Evolutionary conservation across 2,888 invertebrate genomes (phyloP), one percentile per base, ranked within the genome.

Genomic region (Idaea aversata): DNA sequence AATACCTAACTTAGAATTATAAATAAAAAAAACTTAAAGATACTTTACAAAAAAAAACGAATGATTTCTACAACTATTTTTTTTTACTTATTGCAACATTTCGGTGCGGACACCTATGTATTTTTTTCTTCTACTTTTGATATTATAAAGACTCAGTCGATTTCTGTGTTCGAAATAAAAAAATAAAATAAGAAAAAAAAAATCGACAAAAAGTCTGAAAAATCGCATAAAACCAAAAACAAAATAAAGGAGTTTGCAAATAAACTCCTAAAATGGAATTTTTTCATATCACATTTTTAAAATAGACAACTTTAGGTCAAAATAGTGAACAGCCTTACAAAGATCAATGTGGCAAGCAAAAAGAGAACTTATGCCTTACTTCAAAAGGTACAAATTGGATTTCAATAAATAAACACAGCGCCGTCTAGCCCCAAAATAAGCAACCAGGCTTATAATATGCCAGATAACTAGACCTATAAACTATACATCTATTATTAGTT

Each of bases 41-140:
- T 78, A 70, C 80, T 81, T 84, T 86, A 88, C 81, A 88, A 80
- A 85, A 84, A n/a, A 82, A 77, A 70, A 63, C 65, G 73, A 67
- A 66, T 80, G 75, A 36, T 36, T 59, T 63, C 65, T 72, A 67
- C 72, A 72, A 67, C 70, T 74, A 77, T 70, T 68, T 69, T 75
- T 73, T 63, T 67, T 82, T 86, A 87, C 83, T 88, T 91, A 91
- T 91, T 90, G 91, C 91, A 89, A 88, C 87, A 69, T 47, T 47
- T 47, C 47, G 47, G 72, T 68, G 74, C 84, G 81, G 83, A 78
- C 85, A 83, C 86, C 77, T 77, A 77, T 84, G 87, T 86, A 84
- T 78, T 83, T 76, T 74, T 73, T 74, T 76, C 76, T 13, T 15
- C 15, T 59, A 16, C 15, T 15, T 16, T 10, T 15, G n/a, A 16